Percentiles rank a stretch among this genome's conserved stretches.
These are phyloP conservation scores for Augochlorella aurata DNA, from an alignment of 2,888 invertebrate species.

Conservation along the genomic window DNA sequence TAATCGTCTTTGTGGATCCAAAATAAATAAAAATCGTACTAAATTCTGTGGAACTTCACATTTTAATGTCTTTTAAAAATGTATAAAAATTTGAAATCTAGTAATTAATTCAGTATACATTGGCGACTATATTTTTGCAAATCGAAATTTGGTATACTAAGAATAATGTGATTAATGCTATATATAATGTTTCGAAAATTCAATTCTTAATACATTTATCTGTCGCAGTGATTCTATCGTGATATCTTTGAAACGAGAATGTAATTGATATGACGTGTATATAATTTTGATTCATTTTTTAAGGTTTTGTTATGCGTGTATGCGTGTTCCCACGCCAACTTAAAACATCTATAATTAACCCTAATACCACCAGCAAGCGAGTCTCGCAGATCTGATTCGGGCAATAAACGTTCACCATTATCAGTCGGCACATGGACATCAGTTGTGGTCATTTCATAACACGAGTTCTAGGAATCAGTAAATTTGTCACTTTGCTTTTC, in stretches of 20 bases:
- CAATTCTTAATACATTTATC: background rate
- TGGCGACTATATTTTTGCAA: background rate
- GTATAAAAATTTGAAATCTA: too few relatives aligned
- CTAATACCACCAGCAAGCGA: background rate
- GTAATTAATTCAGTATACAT: background rate
- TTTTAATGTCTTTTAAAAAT: too few relatives aligned
- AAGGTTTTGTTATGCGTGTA: background rate
- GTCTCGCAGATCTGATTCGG: background rate
- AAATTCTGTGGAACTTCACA: too few relatives aligned
- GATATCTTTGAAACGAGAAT: background rate
- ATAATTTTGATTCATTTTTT: background rate
- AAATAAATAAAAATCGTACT: too few relatives aligned
- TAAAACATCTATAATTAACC: background rate
- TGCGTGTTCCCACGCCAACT: background rate
- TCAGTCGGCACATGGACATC: background rate
- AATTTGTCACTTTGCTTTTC: background rate
- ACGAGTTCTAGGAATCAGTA: too few relatives aligned
- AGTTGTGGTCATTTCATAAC: background rate
- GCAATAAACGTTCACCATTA: slow-evolving; percentile 3
- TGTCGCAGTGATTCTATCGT: background rate
- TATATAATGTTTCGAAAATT: background rate
- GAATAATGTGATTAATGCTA: background rate
- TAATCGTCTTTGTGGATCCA: too few relatives aligned
- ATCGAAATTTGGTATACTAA: background rate
- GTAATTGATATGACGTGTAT: background rate